These are phyloP conservation scores for Melinaea marsaeus DNA, from an alignment of 2,888 invertebrate genomes.

Conservation along the genomic window DNA sequence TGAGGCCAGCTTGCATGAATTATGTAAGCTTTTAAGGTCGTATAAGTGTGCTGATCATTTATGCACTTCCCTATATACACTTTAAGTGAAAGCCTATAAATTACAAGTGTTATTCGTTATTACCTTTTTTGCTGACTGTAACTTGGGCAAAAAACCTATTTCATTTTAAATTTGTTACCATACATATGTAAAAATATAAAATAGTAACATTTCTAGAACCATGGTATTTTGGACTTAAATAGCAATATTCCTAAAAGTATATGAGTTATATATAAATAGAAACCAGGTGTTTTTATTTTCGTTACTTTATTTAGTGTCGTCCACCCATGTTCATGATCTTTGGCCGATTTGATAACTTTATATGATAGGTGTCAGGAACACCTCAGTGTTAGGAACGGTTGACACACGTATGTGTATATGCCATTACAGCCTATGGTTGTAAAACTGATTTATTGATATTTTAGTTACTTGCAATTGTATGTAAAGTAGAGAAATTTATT, in stretches of 20 bases:
- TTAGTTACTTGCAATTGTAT: background rate
- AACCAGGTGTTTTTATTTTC: slow-evolving; percentile 42
- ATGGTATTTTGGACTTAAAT: background rate
- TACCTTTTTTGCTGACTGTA: background rate
- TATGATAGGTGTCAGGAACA: background rate
- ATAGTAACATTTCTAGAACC: background rate
- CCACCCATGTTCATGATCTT: slow-evolving; percentile 47
- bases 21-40: slow-evolving; percentile 46
- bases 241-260: slow-evolving; percentile 25
- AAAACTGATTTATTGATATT: background rate
- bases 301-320: slow-evolving; percentile 56
- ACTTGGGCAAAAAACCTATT: too few species aligned
- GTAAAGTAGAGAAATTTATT: slow-evolving; percentile 2
- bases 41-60: slow-evolving; percentile 55
- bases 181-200: too few species aligned
- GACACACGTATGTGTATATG: background rate
- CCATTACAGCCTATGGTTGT: background rate
- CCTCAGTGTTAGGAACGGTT: background rate
- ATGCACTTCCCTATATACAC: slow-evolving; percentile 43
- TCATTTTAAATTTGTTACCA: too few species aligned
- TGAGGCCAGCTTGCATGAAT: slow-evolving; percentile 45
- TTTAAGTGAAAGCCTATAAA: slow-evolving; percentile 7
- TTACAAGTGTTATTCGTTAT: background rate
- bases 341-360: slow-evolving; percentile 46
- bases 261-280: slow-evolving; percentile 25